Evolutionary conservation across 2,113 vertebrate genomes (phyloP), one percentile per base, ranked within the genome.

Genomic region (Dromaius novaehollandiae): DNA sequence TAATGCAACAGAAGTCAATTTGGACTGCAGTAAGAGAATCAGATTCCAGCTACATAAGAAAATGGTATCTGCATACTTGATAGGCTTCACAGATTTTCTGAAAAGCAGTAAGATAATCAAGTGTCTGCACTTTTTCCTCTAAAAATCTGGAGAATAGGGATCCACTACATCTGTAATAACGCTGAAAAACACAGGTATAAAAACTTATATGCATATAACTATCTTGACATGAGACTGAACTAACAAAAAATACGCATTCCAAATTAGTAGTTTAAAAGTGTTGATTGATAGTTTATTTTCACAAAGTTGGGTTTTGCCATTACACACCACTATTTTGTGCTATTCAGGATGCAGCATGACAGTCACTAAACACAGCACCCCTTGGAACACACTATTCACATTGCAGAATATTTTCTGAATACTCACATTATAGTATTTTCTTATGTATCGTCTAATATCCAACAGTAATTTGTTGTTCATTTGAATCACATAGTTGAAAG

Each of bases 391-490:
- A 32, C 34, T 48, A 34, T 89, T 69, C 61, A 58, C 9, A 32
- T 0, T 6, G 18, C 44, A 92, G 44, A 93, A 21, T 44, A 51
- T 77, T 95, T 90, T 66, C 81, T 19, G 44, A 70, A 91, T 97
- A 99, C 99, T 99, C 95, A 99, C 99, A 69, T 97, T 98, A 92
- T 99, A 99, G 95, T 99, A 99, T 94, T 98, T 99, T 92, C 96
- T 99, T 95, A 99, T 88, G 96, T 98, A 97, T 19, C 98, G 97
- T 70, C 99, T 99, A 96, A 99, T 99, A 97, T 99, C 99, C 95
- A 99, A 75, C 8, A 98, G 97, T 75, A 99, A 97, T 96, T 99
- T 99, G 97, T 99, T 99, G 97, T 84, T 97, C 97, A 99, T 98
- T 92, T 99, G 98, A 91, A 97, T 94, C 2, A 71, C 58, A 28